Evolutionary conservation across 2,797 vertebrate species (phyloP).

Genomic region (Galago senegalensis): DNA sequence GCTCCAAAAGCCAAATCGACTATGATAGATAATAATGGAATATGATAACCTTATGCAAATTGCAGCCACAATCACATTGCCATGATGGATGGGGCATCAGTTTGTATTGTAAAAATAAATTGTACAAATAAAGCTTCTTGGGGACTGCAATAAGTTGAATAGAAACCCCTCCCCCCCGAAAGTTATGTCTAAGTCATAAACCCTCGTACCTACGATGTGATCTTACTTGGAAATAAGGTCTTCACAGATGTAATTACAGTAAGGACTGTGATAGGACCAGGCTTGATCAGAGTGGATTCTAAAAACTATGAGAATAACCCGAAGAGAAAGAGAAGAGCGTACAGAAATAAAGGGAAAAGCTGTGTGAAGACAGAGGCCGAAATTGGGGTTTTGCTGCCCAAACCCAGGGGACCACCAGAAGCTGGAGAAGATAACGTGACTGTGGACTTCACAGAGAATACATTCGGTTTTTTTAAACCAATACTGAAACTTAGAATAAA

Average conservation of each 20-base stretch:
- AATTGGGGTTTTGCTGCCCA: not conserved
- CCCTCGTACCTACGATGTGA: not conserved
- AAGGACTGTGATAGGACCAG: not conserved
- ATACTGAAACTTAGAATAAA: not conserved
- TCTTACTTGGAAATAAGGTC: not conserved
- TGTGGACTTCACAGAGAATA: not conserved
- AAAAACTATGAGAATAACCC: not conserved
- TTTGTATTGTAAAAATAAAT: not conserved
- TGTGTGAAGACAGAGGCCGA: not conserved
- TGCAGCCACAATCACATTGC: not conserved
- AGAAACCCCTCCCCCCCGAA: not conserved
- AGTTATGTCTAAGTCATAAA: not conserved
- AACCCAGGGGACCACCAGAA: not conserved
- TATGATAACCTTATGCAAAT: not conserved
- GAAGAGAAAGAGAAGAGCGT: not conserved
- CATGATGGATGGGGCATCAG: not conserved
- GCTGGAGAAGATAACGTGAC: not conserved
- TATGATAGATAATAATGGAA: not conserved
- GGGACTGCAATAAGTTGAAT: not conserved
- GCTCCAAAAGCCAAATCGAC: not conserved
- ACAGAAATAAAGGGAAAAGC: not conserved
- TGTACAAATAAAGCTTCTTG: not conserved
- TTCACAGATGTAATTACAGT: not conserved
- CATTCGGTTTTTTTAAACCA: not conserved
- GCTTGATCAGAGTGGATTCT: not conserved